A percentile compares a stretch with the other conserved stretches of the same genome.
These are phyloP conservation scores for Nomada ferruginata DNA, from an alignment of 2,888 invertebrate genomes.

Conservation along the genomic window DNA sequence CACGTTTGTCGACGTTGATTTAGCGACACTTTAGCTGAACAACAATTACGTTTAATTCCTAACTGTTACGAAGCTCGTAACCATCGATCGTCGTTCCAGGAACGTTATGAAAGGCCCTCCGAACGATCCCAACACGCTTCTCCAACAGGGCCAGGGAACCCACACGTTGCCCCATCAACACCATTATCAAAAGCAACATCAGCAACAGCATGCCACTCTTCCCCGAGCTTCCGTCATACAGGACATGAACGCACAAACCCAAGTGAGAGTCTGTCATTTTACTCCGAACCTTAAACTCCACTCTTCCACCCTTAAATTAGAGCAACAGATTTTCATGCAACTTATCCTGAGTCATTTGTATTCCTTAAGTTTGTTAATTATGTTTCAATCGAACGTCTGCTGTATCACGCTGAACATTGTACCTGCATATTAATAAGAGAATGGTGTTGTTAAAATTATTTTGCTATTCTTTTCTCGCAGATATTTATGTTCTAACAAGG, in stretches of 20 bases:
- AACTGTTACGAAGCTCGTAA: conserved; percentile 37
- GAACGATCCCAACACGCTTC: conserved; percentile 85
- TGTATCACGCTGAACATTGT: too few relatives aligned
- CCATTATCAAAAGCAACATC: conserved; percentile 81
- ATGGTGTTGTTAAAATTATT: too few relatives aligned
- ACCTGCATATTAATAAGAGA: too few relatives aligned
- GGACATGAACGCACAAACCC: conserved; percentile 86
- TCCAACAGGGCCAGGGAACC: conserved; percentile 80
- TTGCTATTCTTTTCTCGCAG: too few relatives aligned
- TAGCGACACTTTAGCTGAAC: conserved; percentile 6
- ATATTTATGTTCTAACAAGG: too few relatives aligned
- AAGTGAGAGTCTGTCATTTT: conserved; percentile 71
- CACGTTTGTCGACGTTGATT: conserved; percentile 25
- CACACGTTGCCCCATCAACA: conserved; percentile 84
- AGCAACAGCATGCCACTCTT: conserved; percentile 86
- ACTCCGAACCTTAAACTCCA: conserved; percentile 28
- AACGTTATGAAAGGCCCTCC: conserved; percentile 88
- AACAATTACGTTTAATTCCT: conserved; percentile 26
- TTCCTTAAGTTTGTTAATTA: too few relatives aligned
- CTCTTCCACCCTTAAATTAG: not conserved
- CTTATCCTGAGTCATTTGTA: too few relatives aligned
- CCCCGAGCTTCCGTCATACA: conserved; percentile 85
- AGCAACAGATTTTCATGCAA: not conserved
- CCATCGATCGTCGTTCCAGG: conserved; percentile 71
- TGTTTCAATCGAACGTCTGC: too few relatives aligned